Conservation (phyloP, 2,113 vertebrate species). For the Glaucidium brasilianum region DNA sequence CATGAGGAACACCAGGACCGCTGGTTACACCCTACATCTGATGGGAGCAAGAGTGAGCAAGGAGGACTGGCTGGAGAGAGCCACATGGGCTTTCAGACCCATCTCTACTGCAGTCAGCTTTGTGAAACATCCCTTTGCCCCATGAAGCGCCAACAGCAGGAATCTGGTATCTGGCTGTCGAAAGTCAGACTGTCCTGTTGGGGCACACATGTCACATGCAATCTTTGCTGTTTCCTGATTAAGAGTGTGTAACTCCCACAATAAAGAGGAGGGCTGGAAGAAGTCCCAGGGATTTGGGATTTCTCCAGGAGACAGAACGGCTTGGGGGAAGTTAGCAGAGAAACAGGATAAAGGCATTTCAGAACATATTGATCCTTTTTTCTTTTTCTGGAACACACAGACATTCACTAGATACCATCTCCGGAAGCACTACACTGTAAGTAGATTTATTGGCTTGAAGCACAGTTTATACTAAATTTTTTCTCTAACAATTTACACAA, state of each 20-base stretch:
- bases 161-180: background rate
- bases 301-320: background rate
- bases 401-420: background rate
- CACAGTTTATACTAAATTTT: background rate
- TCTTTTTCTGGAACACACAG: conserved; percentile 12
- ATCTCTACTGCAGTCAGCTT: background rate
- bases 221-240: background rate
- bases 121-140: fast-evolving
- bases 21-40: background rate
- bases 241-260: background rate
- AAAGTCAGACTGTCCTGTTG: fast-evolving
- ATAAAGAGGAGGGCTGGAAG: background rate
- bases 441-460: conserved; percentile 22
- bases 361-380: conserved; percentile 47
- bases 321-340: conserved; percentile 34
- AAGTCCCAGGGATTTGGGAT: conserved; percentile 41
- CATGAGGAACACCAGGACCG: background rate
- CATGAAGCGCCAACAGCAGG: fast-evolving
- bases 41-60: background rate
- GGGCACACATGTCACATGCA: background rate
- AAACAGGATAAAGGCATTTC: conserved; percentile 43
- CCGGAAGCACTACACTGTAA: background rate
- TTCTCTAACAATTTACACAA: conserved; percentile 37
- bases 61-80: background rate
- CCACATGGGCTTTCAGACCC: background rate